These are phyloP conservation scores for Ips nitidus DNA, from an alignment of 1,140 invertebrate genomes.

Conservation along the genomic window DNA sequence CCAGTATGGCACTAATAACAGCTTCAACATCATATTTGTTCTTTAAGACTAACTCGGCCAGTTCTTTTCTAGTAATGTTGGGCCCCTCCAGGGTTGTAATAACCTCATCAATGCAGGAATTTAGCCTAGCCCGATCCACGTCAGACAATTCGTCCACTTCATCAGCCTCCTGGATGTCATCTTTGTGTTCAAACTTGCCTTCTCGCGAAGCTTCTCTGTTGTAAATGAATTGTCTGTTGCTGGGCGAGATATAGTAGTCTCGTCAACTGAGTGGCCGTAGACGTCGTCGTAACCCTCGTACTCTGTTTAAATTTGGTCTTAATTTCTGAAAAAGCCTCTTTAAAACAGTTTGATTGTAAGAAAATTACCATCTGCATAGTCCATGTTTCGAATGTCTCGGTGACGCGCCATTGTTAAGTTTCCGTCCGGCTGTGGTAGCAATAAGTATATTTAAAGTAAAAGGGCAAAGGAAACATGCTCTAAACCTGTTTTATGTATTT, in stretches of 20 bases:
- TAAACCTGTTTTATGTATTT: no score
- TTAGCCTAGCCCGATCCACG: conserved; percentile 69
- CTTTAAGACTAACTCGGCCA: conserved; percentile 39
- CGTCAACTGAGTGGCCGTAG: conserved; percentile 90
- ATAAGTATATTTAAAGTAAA: no score
- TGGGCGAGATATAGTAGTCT: conserved; percentile 88
- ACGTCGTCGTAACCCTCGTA: conserved; percentile 90
- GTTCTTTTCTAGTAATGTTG: conserved; percentile 39
- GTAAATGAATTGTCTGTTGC: conserved; percentile 82
- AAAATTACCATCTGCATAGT: conserved; percentile 67
- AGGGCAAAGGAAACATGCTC: no score
- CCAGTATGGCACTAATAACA: conserved; percentile 67
- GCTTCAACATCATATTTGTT: conserved; percentile 40
- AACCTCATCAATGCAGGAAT: conserved; percentile 82
- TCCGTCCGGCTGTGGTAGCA: no score
- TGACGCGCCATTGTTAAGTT: conserved; percentile 68
- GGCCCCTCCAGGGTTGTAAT: conserved; percentile 39
- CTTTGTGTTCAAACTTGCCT: conserved; percentile 71
- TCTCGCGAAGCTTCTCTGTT: conserved; percentile 67
- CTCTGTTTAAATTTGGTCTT: conserved; percentile 56
- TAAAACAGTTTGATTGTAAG: not conserved
- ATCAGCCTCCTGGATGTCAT: conserved; percentile 74
- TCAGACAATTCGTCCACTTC: conserved; percentile 65
- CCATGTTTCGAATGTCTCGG: conserved; percentile 72
- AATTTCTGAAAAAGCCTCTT: not conserved